Conservation (phyloP, 2,888 invertebrate species). For the Cephus sareptanus region DNA sequence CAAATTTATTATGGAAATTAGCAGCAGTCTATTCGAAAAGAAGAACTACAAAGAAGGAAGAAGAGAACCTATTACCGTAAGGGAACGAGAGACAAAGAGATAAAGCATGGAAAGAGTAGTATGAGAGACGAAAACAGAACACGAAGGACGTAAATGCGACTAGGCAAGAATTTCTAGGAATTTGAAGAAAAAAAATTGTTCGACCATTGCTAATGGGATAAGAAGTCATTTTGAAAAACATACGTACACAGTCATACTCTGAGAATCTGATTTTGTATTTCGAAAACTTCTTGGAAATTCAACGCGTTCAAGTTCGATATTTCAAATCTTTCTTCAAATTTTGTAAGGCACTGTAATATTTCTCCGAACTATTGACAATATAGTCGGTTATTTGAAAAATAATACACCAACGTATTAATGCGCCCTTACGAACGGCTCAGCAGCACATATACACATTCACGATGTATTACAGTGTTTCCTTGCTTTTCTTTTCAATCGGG, state of each 20-base stretch:
- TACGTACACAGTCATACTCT: not conserved
- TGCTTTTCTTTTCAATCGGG: not conserved
- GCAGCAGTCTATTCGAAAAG: not conserved
- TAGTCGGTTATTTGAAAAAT: not conserved
- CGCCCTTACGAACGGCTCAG: not conserved
- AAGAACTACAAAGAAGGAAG: not conserved
- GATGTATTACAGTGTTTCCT: not conserved
- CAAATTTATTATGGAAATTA: not conserved
- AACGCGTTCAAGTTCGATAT: constrained; percentile 25
- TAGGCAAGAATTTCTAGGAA: constrained; percentile 5
- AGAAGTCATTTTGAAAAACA: not conserved
- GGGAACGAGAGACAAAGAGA: not conserved
- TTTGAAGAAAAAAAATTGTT: not conserved
- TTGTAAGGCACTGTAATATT: not conserved
- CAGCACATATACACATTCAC: not conserved
- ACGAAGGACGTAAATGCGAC: constrained; percentile 43
- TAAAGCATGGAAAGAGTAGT: not conserved
- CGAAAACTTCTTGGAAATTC: constrained; percentile 29
- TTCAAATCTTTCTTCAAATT: not conserved
- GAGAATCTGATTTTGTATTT: not conserved
- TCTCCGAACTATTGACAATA: not conserved
- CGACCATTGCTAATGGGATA: not conserved
- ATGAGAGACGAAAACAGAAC: constrained; percentile 38
- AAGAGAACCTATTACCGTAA: not conserved
- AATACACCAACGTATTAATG: not conserved